Percentiles rank a stretch among this genome's conserved stretches.
phyloP scores from a whole-genome alignment of 2,888 invertebrate genomes.

The Galerucella pusilla region DNA sequence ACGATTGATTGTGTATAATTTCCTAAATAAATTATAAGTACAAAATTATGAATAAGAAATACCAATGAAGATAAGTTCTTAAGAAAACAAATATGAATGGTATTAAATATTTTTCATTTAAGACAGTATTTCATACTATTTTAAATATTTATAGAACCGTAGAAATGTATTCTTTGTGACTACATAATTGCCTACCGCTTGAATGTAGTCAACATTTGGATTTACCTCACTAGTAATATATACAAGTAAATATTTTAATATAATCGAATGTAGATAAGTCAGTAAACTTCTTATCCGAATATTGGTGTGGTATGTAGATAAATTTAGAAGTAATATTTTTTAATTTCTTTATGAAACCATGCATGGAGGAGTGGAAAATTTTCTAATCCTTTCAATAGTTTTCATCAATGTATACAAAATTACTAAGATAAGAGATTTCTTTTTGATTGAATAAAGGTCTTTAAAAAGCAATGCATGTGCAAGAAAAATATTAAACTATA shows the following conservation, averaged over 20 bases:
- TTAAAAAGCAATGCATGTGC: not conserved
- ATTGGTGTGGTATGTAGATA: not conserved
- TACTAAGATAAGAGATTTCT: not conserved
- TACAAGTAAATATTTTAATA: conserved; percentile 12
- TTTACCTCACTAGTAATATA: conserved; percentile 13
- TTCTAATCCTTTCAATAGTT: not conserved
- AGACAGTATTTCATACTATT: conserved; percentile 16
- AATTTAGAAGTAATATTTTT: not conserved
- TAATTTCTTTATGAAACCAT: not conserved
- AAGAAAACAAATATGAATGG: conserved; percentile 42
- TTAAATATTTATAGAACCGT: conserved; percentile 15
- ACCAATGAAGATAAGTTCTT: not conserved
- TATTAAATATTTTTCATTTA: conserved; percentile 30
- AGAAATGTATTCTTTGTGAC: conserved; percentile 39
- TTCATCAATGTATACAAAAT: not conserved
- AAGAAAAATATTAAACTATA: not conserved
- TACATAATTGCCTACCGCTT: conserved; percentile 29
- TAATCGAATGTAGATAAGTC: conserved; percentile 9
- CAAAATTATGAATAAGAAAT: conserved; percentile 29
- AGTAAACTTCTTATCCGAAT: not conserved
- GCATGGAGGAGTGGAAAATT: not conserved
- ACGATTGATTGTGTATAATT: conserved; percentile 34
- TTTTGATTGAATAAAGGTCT: not conserved
- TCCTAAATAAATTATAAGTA: conserved; percentile 22
- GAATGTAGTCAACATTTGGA: conserved; percentile 17